Evolutionary conservation across 2,797 vertebrate species (phyloP), one percentile per base, ranked within the genome.

Genomic region (Rachycentron canadum): DNA sequence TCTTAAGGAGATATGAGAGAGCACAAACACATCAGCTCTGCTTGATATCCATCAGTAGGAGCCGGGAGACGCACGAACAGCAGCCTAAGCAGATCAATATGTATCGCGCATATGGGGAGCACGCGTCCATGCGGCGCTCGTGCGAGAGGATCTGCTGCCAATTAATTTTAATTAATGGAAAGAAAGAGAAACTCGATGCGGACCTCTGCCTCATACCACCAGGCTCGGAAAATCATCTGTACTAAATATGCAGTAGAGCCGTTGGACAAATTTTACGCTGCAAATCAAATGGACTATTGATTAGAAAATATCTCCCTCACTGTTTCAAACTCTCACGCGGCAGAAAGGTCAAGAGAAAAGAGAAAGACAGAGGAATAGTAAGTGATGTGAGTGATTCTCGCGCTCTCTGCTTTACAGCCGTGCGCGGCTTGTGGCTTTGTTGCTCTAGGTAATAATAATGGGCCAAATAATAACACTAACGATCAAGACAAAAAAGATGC

Each of bases 151-250:
- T 89, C 90, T 89, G 83, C 80, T 86, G 90, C 87, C 91, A 95
- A 94, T 95, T 94, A 85, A 92, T 93, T 94, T 91, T 93, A 94
- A 95, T 94, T 94, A 93, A 94, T 91, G 90, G 93, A 94, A 92
- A 93, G 86, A 91, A 92, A 91, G 76, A 79, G 91, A 86, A 92
- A 92, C 86, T 91, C 81, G 87, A 91, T 86, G 89, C 92, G 83
- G 89, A 91, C 85, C 86, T 91, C 85, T 87, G 88, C 79, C 85
- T 91, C 86, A 75, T 84, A 89, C 73, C 81, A 81, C 69, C 82
- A 86, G 86, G 87, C 86, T 85, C 72, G 88, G 90, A 86, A 91
- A 90, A 86, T 78, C 32, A 85, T 91, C 88, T 85, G 85, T 72
- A 61, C 82, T 90, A 85, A 91, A 91, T 90, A 89, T 91, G 89